Evolutionary conservation across 1,140 invertebrate genomes (phyloP).

Genomic region (Globodera ellingtonae): DNA sequence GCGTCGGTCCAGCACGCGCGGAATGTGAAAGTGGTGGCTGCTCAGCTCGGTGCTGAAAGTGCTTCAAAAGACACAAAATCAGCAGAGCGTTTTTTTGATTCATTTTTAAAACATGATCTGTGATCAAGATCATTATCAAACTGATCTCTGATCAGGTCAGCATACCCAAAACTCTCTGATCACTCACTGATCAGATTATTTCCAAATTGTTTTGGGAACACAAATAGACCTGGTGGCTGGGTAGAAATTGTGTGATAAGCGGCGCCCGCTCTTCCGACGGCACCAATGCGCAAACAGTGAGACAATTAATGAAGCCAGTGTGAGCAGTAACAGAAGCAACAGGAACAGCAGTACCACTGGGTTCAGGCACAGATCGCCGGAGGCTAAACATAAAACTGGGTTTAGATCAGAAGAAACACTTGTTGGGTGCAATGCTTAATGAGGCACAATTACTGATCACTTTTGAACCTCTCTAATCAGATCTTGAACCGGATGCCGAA

Average conservation of each 20-base stretch:
- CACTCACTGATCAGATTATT: background rate
- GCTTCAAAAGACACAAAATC: background rate
- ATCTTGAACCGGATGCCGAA: no score
- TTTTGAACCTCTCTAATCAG: background rate
- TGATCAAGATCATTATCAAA: background rate
- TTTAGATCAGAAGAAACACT: background rate
- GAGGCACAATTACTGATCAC: slow-evolving; percentile 5
- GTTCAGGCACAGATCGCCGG: slow-evolving; percentile 33
- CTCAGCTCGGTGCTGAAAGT: slow-evolving; percentile 32
- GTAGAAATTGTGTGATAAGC: slow-evolving; percentile 1
- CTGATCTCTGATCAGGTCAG: slow-evolving; percentile 1
- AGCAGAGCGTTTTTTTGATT: background rate
- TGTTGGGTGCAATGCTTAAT: background rate
- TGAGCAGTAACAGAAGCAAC: slow-evolving; percentile 23
- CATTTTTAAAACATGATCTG: slow-evolving; percentile 5
- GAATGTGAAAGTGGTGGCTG: slow-evolving; percentile 33
- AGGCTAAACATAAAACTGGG: background rate
- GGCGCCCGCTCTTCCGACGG: background rate
- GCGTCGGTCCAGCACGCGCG: slow-evolving; percentile 16
- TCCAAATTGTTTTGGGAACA: background rate
- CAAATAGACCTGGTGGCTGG: background rate
- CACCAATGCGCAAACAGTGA: slow-evolving; percentile 25
- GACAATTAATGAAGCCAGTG: slow-evolving; percentile 19
- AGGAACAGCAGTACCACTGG: slow-evolving; percentile 30
- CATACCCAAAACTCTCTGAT: background rate